A percentile compares a stretch with the other conserved stretches of the same genome.
Evolutionary conservation across 2,888 invertebrate genomes (phyloP).

Genomic region (Phyto melanocephala): DNA sequence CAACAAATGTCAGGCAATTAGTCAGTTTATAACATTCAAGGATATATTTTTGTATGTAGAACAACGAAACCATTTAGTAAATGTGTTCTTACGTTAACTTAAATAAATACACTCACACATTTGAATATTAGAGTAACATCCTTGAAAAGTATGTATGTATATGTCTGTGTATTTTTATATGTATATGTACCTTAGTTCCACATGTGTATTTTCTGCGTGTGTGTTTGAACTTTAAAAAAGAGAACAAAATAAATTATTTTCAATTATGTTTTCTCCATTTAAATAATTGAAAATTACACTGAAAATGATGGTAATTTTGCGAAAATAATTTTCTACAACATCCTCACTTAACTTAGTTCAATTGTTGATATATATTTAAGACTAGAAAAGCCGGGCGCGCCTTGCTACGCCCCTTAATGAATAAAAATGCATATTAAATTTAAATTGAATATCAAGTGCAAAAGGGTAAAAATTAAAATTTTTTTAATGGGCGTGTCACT

Average conservation of each 20-base stretch:
- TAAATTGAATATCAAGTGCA: no score
- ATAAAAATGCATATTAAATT: no score
- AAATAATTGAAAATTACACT: no score
- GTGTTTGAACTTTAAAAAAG: background rate
- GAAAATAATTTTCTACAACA: no score
- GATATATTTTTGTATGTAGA: slow-evolving; percentile 16
- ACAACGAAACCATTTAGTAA: slow-evolving; percentile 27
- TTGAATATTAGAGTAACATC: slow-evolving; percentile 11
- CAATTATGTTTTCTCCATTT: slow-evolving; percentile 1
- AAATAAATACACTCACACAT: background rate
- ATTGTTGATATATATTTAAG: no score
- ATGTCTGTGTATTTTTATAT: no score
- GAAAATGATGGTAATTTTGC: no score
- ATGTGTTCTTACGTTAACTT: slow-evolving; percentile 15
- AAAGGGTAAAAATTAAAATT: no score
- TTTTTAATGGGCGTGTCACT: no score
- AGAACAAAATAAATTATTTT: slow-evolving; percentile 18
- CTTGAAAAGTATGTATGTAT: background rate
- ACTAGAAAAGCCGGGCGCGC: no score
- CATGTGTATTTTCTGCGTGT: background rate
- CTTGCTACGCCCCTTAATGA: no score
- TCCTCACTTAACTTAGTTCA: no score
- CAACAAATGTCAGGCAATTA: slow-evolving; percentile 61
- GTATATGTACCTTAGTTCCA: background rate
- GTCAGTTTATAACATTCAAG: slow-evolving; percentile 57